Evolutionary conservation across 1,140 invertebrate species (phyloP), one percentile per base, ranked within the genome.

Genomic region (Ditylenchus dipsaci): DNA sequence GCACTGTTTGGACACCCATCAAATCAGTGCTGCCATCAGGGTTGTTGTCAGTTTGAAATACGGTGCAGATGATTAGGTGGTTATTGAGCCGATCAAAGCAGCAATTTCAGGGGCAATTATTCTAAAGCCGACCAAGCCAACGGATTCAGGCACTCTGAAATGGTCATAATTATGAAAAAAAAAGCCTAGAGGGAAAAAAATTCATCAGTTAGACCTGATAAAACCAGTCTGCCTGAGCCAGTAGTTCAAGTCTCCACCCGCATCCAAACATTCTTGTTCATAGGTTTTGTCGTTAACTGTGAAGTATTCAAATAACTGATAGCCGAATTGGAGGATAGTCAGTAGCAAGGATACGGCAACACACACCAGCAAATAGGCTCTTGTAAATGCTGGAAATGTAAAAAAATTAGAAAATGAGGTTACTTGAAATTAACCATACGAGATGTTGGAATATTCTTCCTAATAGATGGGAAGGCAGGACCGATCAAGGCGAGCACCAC

Each of bases 31-130:
- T 27, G 60, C 26, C 15, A 68, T 59, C 56, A 57, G 47, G 42
- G 71, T 33, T 63, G 70, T 27, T 75, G 69, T 61, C 47, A 58
- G 38, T 59, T 76, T 58, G 42, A 63, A 21, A 33, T 73, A 45
- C 42, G 67, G 42, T 42, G 53, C 76, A 77, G 30, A 77, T 27
- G 21, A 82, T 49, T 26, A 80, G 5, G 77, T 76, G n/a, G 78
- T 29, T 5, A 80, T 42, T 17, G 78, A 82, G 13, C 60, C 56
- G 1, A 74, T 27, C 27, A 76, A 38, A 11, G 76, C 70, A 49
- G 78, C 61, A 17, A 82, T 67, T 67, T 80, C 78, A 0, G 78
- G 78, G 1, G 74, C 33, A 30, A 80, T 68, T 13, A 79, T 47
- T 15, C 75, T 67, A n/a, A 78, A 29, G 61, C 29, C 47, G 29